Percentiles rank a stretch among this genome's conserved stretches.
Conservation (phyloP, 1,140 invertebrate species). For the Heliconius himera region DNA sequence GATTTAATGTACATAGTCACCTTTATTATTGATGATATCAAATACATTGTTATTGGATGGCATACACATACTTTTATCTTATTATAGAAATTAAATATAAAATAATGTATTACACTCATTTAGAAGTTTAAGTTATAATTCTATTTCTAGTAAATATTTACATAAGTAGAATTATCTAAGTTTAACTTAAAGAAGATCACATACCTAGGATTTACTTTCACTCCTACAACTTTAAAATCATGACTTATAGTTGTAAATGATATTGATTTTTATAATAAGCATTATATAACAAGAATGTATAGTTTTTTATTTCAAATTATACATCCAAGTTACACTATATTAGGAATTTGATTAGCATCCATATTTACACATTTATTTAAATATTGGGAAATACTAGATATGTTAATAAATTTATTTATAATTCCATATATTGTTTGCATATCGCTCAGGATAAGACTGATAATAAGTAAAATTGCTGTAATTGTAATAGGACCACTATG, state of each 20-base stretch:
- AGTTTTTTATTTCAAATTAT: neutral
- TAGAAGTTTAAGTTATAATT: slow-evolving; percentile 26
- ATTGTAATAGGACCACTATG: neutral
- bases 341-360: slow-evolving; percentile 27
- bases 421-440: neutral
- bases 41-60: slow-evolving; percentile 55
- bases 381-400: slow-evolving; percentile 8
- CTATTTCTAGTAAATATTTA: slow-evolving; percentile 46
- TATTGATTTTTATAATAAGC: slow-evolving; percentile 12
- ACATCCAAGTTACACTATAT: slow-evolving; percentile 21
- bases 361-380: slow-evolving; percentile 30
- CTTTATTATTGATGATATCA: slow-evolving; percentile 55
- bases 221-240: slow-evolving; percentile 21
- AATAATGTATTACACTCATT: slow-evolving; percentile 37
- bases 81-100: slow-evolving; percentile 42
- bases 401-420: neutral
- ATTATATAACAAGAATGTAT: neutral
- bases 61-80: slow-evolving; percentile 52
- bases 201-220: slow-evolving; percentile 31
- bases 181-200: slow-evolving; percentile 31
- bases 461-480: neutral
- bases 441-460: neutral
- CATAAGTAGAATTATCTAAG: slow-evolving; percentile 40
- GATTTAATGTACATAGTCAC: slow-evolving; percentile 38
- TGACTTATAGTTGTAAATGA: slow-evolving; percentile 15